Percentiles rank a stretch among this genome's conserved stretches.
These are phyloP conservation scores for Nothocercus nigrocapillus DNA, from an alignment of 2,113 vertebrate genomes.

Conservation along the genomic window DNA sequence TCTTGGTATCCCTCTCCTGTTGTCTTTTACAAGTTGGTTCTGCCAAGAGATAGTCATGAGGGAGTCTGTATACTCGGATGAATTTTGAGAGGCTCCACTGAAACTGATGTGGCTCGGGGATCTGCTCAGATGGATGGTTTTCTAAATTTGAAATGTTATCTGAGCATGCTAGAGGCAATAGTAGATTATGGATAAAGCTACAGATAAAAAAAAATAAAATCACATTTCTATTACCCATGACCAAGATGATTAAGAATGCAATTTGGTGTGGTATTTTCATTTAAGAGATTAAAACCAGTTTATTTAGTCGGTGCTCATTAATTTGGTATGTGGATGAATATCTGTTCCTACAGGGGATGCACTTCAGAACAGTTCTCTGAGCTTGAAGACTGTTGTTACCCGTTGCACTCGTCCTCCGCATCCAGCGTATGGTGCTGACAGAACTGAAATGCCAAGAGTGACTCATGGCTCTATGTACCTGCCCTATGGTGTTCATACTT, in stretches of 20 bases:
- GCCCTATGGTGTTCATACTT: not conserved
- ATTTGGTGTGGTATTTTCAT: constrained; percentile 17
- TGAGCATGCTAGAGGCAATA: not conserved
- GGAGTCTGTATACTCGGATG: not conserved
- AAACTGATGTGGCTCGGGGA: not conserved
- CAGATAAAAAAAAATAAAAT: constrained; percentile 18
- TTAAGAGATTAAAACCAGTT: constrained; percentile 42
- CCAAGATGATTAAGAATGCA: constrained; percentile 25
- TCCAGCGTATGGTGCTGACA: not conserved
- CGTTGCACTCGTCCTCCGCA: not conserved
- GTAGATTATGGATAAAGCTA: not conserved
- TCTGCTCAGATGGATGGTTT: not conserved
- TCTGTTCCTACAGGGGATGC: not conserved
- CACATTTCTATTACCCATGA: not conserved
- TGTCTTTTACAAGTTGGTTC: not conserved
- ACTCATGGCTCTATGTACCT: not conserved
- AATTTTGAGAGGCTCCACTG: not conserved
- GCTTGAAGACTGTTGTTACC: not conserved
- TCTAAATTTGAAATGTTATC: not conserved
- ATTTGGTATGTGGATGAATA: constrained; percentile 15
- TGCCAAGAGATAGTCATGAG: not conserved
- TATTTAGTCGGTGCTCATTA: constrained; percentile 3
- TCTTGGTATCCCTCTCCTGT: not conserved
- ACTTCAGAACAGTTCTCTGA: not conserved
- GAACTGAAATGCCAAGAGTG: rapidly evolving